Conservation (phyloP, 2,888 invertebrate genomes). For the Mantis religiosa region DNA sequence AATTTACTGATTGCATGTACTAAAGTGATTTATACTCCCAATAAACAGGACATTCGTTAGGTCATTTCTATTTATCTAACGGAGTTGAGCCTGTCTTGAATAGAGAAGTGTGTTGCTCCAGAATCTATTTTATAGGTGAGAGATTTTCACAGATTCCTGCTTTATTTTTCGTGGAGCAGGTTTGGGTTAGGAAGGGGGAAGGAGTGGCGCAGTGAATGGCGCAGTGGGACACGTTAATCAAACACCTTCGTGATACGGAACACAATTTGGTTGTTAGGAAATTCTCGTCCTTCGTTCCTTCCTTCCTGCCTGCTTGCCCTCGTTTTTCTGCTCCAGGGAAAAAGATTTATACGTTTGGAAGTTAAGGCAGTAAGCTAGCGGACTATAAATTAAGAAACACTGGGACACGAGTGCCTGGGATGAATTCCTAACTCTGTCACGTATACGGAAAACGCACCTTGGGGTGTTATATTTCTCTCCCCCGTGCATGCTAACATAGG, state of each 20-base stretch:
- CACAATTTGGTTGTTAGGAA: background rate
- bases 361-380: background rate
- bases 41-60: no score
- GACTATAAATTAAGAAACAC: slow-evolving; percentile 14
- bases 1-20: no score
- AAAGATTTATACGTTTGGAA: background rate
- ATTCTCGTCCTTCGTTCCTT: background rate
- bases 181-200: no score
- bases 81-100: no score
- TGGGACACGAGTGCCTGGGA: background rate
- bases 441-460: slow-evolving; percentile 9
- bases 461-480: background rate
- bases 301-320: background rate
- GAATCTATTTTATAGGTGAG: no score
- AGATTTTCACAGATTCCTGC: no score
- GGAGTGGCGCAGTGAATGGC: background rate
- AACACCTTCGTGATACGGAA: background rate
- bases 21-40: no score
- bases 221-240: background rate
- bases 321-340: background rate
- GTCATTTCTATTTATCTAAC: no score
- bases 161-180: no score
- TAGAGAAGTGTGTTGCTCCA: no score
- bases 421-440: background rate
- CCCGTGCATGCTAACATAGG: background rate